Base-by-base conservation (phyloP, 2,113 vertebrate genomes). In the Platysternon megacephalum region DNA sequence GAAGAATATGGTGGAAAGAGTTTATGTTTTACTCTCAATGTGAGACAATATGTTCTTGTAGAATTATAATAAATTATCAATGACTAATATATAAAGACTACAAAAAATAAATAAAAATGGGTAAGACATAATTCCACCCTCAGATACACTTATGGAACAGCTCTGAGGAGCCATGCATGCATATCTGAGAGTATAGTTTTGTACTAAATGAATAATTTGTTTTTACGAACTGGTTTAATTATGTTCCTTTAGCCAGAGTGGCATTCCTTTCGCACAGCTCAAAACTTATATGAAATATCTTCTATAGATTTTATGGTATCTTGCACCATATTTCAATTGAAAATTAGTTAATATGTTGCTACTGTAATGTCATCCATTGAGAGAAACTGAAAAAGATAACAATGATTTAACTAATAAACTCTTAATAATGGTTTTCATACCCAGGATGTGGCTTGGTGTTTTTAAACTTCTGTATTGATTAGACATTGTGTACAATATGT, bases 401-500 rank as follows among this genome's bases (percentile, higher is more conserved):
- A 5, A 2, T 2, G 1, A 39, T 21, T 29, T 84, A 21, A 49
- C 2, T 17, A 2, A 11, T 11, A 24, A 61, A 55, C 48, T 22
- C 42, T 35, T 61, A 9, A 52, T 5, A 74, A 52, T 28, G 56
- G 6, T 46, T 49, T 78, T 74, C 52, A 52, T 21, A 24, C 7
- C 1, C 35, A 49, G 29, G 26, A 74, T 2, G 2, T 9, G 2
- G 1, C 55, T 32, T 10, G 49, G 29, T 51, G 8, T 56, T 42
- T 46, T 24, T 4, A 49, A 93, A 51, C 78, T 39, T 88, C 82
- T 86, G 8, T 91, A 95, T 87, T 91, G 83, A 44, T 84, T 78
- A 48, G 80, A 44, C 79, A 85, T 86, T 79, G 92, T 91, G 92
- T 89, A 84, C 84, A 93, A 74, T 97, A 95, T 78, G 86, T 53